phyloP scores from a whole-genome alignment of 2,797 vertebrate species.

The Antrozous pallidus region DNA sequence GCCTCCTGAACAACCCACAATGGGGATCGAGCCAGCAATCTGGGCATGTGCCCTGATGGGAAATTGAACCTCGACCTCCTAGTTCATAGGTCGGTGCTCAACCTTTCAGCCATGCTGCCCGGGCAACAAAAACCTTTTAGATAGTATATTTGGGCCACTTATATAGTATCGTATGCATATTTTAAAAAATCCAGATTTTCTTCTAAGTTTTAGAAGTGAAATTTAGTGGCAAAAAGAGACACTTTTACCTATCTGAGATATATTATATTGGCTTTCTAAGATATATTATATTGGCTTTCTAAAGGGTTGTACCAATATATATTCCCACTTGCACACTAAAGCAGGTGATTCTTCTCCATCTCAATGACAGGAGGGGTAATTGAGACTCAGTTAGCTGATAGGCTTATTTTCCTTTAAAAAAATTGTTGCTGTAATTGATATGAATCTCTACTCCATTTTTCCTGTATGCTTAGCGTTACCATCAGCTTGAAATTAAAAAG shows the following conservation, averaged over 20 bases:
- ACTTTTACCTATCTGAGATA: conserved; percentile 4
- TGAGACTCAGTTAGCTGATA: neutral
- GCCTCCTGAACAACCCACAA: too few relatives aligned
- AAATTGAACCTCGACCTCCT: too few relatives aligned
- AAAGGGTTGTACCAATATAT: conserved; percentile 42
- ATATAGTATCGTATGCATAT: neutral
- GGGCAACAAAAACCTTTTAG: neutral
- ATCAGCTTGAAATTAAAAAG: conserved; percentile 88
- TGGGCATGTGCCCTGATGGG: too few relatives aligned
- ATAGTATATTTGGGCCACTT: neutral
- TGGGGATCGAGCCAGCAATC: too few relatives aligned
- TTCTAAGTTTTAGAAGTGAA: neutral
- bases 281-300: conserved; percentile 36
- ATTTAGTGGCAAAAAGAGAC: neutral
- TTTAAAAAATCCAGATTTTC: neutral
- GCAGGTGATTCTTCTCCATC: conserved; percentile 22
- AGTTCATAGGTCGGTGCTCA: too few relatives aligned
- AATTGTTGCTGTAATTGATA: neutral
- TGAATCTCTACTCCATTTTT: conserved; percentile 42
- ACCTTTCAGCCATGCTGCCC: too few relatives aligned
- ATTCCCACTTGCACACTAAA: conserved; percentile 23
- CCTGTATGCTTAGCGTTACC: conserved; percentile 82
- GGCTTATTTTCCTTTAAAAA: conserved; percentile 38
- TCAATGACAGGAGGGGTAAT: conserved; percentile 31
- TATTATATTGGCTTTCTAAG: conserved; percentile 45